phyloP scores from a whole-genome alignment of 2,797 vertebrate species.

The Premnoplex brunnescens region DNA sequence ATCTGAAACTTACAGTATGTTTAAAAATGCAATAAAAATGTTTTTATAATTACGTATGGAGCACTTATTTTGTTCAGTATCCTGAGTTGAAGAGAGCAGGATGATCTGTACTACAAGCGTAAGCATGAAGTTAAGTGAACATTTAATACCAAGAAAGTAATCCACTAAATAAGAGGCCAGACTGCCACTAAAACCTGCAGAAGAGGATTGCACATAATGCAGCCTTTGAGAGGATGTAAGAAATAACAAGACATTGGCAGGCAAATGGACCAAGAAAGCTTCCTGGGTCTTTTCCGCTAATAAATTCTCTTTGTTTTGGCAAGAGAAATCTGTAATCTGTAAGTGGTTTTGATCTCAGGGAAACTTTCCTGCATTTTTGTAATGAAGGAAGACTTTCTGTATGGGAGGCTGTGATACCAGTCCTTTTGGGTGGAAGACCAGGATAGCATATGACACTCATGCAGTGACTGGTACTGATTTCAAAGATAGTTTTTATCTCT shows the following conservation, averaged over 20 bases:
- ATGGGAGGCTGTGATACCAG: not conserved
- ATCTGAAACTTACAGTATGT: not conserved
- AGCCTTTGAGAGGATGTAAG: not conserved
- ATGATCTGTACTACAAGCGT: not conserved
- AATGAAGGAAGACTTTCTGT: not conserved
- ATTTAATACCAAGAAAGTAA: conserved; percentile 16
- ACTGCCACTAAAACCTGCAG: not conserved
- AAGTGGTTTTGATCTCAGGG: not conserved
- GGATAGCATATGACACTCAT: not conserved
- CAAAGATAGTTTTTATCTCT: not conserved
- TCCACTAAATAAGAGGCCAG: not conserved
- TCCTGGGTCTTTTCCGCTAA: conserved; percentile 10
- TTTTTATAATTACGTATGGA: not conserved
- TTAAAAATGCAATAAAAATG: not conserved
- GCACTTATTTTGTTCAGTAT: not conserved
- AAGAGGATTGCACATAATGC: not conserved
- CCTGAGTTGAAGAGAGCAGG: not conserved
- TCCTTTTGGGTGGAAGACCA: not conserved
- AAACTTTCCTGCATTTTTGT: not conserved
- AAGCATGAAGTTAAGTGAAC: not conserved
- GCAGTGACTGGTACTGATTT: not conserved
- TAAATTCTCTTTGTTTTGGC: not conserved
- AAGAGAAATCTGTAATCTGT: not conserved
- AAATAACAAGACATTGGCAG: conserved; percentile 11
- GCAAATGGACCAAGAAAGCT: not conserved